Conservation (phyloP, 2,888 invertebrate genomes). For the Sericinus montela region DNA sequence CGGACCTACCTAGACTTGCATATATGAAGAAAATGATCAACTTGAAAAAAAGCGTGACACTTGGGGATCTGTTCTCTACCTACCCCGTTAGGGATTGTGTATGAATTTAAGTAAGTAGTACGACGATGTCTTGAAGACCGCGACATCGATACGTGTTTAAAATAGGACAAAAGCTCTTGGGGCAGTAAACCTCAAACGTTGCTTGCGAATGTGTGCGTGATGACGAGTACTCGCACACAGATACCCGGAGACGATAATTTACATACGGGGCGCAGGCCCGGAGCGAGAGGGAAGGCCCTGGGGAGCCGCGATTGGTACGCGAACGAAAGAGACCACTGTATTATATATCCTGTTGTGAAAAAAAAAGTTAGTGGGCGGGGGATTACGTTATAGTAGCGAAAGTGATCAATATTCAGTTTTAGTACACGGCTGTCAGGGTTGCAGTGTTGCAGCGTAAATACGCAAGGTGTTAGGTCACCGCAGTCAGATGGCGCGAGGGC, state of each 20-base stretch:
- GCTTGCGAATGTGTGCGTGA: constrained; percentile 40
- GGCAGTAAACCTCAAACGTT: constrained; percentile 72
- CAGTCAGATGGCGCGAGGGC: constrained; percentile 26
- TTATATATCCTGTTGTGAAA: constrained; percentile 68
- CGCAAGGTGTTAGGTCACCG: constrained; percentile 52
- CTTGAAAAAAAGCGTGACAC: too few relatives aligned
- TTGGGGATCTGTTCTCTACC: too few relatives aligned
- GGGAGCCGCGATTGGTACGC: constrained; percentile 47
- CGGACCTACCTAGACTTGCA: too few relatives aligned
- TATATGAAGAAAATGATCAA: too few relatives aligned
- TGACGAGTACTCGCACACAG: constrained; percentile 58
- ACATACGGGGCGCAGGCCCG: constrained; percentile 65
- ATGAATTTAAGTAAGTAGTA: too few relatives aligned
- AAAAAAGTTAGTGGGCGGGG: constrained; percentile 79
- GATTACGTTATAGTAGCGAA: constrained; percentile 81
- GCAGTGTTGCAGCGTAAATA: constrained; percentile 73
- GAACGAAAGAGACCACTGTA: constrained; percentile 70
- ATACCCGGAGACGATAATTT: constrained; percentile 72
- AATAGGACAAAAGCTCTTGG: constrained; percentile 75
- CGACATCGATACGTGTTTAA: constrained; percentile 64
- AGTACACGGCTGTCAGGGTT: constrained; percentile 76
- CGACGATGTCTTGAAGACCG: constrained; percentile 37
- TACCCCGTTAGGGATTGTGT: too few relatives aligned
- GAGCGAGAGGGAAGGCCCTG: constrained; percentile 45
- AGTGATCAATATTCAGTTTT: constrained; percentile 81